These are phyloP conservation scores for Doryteuthis pealeii DNA, from an alignment of 1,140 invertebrate species.

Conservation along the genomic window DNA sequence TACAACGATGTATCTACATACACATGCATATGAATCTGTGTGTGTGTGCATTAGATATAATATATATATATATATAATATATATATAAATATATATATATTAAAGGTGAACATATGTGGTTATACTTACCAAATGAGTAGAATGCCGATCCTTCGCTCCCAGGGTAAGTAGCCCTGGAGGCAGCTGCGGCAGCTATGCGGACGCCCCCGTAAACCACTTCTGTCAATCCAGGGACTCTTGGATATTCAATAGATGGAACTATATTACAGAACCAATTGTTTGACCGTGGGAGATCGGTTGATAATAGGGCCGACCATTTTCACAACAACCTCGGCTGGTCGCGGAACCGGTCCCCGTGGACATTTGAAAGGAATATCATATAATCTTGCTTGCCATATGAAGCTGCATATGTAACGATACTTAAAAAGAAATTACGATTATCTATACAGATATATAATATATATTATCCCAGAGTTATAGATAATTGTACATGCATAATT, in stretches of 20 bases:
- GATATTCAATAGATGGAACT: conserved; percentile 66
- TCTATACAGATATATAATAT: conserved; percentile 6
- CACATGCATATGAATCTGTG: too few species aligned
- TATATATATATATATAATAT: too few species aligned
- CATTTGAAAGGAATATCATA: conserved; percentile 35
- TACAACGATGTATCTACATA: too few species aligned
- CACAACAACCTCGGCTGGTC: conserved; percentile 70
- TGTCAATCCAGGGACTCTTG: conserved; percentile 53
- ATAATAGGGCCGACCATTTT: conserved; percentile 89
- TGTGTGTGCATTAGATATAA: too few species aligned
- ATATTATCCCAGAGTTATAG: not conserved
- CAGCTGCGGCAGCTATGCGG: conserved; percentile 40
- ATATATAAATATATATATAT: too few species aligned
- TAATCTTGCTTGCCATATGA: not conserved
- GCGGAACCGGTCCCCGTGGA: conserved; percentile 31
- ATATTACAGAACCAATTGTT: conserved; percentile 94
- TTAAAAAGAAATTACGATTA: not conserved
- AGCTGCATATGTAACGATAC: not conserved
- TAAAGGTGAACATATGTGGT: too few species aligned
- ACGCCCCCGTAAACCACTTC: conserved; percentile 57
- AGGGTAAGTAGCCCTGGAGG: conserved; percentile 47
- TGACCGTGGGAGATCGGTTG: conserved; percentile 92
- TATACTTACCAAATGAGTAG: conserved; percentile 92
- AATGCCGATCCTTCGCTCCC: conserved; percentile 69
- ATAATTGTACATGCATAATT: not conserved